Conservation (phyloP, 2,113 vertebrate species). For the Bostrychus sinensis region DNA sequence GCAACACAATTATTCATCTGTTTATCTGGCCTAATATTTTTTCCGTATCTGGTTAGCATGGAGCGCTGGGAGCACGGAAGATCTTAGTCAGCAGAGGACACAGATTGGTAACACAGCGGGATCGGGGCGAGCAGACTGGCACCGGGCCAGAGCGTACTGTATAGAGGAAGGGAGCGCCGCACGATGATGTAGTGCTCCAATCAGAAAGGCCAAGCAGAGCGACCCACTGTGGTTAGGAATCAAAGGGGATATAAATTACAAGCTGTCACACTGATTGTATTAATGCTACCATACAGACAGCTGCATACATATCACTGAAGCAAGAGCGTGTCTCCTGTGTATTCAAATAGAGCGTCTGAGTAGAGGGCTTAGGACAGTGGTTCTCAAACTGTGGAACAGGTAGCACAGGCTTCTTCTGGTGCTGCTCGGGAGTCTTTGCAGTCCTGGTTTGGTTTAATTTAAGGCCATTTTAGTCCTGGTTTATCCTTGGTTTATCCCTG, state of each 20-base stretch:
- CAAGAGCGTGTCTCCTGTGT: no score
- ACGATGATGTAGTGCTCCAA: not conserved
- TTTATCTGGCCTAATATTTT: constrained; percentile 13
- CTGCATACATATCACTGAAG: not conserved
- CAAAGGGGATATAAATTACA: not conserved
- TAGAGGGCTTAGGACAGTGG: no score
- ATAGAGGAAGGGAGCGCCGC: constrained; percentile 18
- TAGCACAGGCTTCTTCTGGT: no score
- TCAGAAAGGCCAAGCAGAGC: not conserved
- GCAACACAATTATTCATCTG: constrained; percentile 5
- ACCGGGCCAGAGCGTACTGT: constrained; percentile 24
- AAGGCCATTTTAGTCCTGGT: not conserved
- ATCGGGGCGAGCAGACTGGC: constrained; percentile 49
- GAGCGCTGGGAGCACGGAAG: constrained; percentile 26
- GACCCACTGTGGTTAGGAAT: not conserved
- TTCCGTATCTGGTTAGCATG: constrained; percentile 24
- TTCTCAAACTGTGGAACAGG: no score
- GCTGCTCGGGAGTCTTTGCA: no score
- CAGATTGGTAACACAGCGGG: constrained; percentile 72
- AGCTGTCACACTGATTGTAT: not conserved
- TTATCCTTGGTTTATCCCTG: not conserved
- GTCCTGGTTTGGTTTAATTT: no score
- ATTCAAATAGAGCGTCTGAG: no score
- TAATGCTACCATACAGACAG: not conserved
- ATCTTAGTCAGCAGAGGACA: constrained; percentile 71